Percentiles rank a stretch among this genome's conserved stretches.
phyloP scores from a whole-genome alignment of 2,797 vertebrate genomes.

The Dryobates pubescens region DNA sequence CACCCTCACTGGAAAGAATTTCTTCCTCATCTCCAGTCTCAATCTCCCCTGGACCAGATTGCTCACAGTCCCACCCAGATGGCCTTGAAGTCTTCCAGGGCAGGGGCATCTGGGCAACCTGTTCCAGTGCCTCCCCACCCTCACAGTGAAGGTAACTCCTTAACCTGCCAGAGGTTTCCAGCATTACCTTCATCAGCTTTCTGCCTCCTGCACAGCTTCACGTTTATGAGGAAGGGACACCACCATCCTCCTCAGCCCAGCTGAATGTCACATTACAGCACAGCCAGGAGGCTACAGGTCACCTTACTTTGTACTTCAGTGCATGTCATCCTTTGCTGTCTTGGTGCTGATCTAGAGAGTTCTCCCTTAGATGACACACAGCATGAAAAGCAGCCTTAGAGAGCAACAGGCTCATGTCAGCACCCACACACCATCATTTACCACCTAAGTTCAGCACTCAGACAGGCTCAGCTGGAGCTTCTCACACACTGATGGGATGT shows the following conservation, averaged over 20 bases:
- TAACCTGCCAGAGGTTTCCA: not conserved
- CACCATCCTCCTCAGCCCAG: not conserved
- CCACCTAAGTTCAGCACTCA: not conserved
- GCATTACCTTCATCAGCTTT: not conserved
- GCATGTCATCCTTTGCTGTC: not conserved
- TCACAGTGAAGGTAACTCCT: not conserved
- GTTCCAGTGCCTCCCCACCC: too few species aligned
- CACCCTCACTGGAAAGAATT: too few species aligned
- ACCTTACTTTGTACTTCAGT: not conserved
- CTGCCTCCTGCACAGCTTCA: not conserved
- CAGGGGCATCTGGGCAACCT: too few species aligned
- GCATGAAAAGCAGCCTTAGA: not conserved
- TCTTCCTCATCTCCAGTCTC: too few species aligned
- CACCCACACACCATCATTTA: not conserved
- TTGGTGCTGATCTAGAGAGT: not conserved
- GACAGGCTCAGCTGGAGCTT: not conserved
- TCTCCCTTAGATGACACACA: not conserved
- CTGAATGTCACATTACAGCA: not conserved
- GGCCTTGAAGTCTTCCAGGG: too few species aligned
- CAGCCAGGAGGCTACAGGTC: rapidly evolving
- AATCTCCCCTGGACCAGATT: too few species aligned
- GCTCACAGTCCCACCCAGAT: too few species aligned
- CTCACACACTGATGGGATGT: not conserved
- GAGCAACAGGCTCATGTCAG: not conserved
- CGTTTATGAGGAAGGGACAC: not conserved